Evolutionary conservation across 2,797 vertebrate species (phyloP).

Genomic region (Ceryle rudis): DNA sequence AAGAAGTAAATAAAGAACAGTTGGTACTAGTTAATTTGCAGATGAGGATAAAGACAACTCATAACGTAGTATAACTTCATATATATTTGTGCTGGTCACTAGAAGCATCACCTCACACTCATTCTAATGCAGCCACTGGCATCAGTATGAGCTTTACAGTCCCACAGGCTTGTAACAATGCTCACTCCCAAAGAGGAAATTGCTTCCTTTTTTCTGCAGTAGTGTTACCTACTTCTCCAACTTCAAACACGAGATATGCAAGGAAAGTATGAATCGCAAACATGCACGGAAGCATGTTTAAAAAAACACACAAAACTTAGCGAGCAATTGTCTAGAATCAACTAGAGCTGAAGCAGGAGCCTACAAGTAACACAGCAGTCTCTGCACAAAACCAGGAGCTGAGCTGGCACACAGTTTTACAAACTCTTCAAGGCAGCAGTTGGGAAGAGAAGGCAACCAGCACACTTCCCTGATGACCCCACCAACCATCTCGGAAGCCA

Average conservation of each 20-base stretch:
- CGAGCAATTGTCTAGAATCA: neutral
- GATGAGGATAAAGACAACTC: neutral
- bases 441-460: neutral
- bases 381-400: neutral
- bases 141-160: neutral
- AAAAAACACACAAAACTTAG: neutral
- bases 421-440: fast-evolving
- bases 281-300: fast-evolving
- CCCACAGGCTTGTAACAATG: neutral
- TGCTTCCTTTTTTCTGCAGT: neutral
- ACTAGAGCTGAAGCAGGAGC: fast-evolving
- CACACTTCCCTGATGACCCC: neutral
- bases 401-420: neutral
- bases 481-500: fast-evolving
- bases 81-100: neutral
- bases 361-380: neutral
- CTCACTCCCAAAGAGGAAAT: neutral
- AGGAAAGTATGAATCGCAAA: neutral
- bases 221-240: neutral
- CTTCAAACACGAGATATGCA: neutral
- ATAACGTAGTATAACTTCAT: neutral
- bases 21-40: neutral
- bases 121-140: fast-evolving
- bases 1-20: neutral
- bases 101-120: neutral